Evolutionary conservation across 2,797 vertebrate genomes (phyloP).

Genomic region (Cuniculus paca): DNA sequence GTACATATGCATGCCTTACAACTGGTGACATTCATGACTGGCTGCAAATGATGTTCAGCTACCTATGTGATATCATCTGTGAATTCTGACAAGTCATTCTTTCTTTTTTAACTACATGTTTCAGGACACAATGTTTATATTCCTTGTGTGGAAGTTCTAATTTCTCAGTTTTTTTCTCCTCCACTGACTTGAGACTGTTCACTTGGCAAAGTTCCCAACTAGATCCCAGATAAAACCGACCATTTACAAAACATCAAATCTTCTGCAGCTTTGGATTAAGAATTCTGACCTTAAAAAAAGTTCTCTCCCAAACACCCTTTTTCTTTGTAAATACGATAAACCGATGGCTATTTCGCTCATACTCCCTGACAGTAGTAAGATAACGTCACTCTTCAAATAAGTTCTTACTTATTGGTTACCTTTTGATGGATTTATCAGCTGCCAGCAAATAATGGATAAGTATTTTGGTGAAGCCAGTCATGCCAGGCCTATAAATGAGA

Average conservation of each 20-base stretch:
- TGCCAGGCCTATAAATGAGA: constrained; percentile 77
- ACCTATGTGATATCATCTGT: not conserved
- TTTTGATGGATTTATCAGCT: constrained; percentile 86
- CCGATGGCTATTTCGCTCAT: constrained; percentile 77
- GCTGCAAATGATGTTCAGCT: not conserved
- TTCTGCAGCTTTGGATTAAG: constrained; percentile 84
- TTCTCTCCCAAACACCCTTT: constrained; percentile 74
- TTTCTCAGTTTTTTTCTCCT: constrained; percentile 6
- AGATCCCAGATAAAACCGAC: constrained; percentile 81
- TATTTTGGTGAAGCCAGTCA: constrained; percentile 80
- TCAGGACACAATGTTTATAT: not conserved
- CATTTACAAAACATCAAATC: constrained; percentile 83
- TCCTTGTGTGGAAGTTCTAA: constrained; percentile 47
- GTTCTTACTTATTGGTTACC: constrained; percentile 82
- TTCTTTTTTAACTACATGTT: not conserved
- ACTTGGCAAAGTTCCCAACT: constrained; percentile 77
- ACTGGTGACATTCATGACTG: not conserved
- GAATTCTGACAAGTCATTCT: not conserved
- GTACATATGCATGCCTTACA: constrained; percentile 18
- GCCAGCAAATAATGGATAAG: constrained; percentile 81
- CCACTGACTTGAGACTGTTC: constrained; percentile 61
- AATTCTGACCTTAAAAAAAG: constrained; percentile 79
- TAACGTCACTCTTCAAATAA: constrained; percentile 84
- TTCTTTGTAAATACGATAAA: constrained; percentile 81
- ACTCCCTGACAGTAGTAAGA: constrained; percentile 82